A percentile compares a stretch with the other conserved stretches of the same genome.
Evolutionary conservation across 2,888 invertebrate genomes (phyloP).

Genomic region (Caenorhabditis sp.): DNA sequence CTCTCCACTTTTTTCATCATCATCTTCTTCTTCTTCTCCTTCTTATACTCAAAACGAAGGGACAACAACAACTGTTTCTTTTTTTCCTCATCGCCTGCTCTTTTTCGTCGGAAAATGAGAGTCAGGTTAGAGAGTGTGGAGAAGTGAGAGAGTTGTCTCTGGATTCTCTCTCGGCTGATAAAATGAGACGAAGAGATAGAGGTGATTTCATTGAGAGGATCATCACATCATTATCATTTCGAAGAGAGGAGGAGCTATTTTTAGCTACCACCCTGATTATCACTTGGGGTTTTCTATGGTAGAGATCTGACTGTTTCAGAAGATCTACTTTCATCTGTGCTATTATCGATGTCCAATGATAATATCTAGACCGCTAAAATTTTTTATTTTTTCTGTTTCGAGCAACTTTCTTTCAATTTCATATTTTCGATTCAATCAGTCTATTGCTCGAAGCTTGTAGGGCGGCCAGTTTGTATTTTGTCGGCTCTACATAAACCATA

Average conservation of each 20-base stretch:
- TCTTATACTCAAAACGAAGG: not conserved
- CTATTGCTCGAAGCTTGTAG: no score
- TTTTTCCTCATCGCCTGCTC: no score
- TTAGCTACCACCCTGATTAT: conserved; percentile 16
- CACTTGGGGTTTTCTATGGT: not conserved
- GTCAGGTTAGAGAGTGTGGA: not conserved
- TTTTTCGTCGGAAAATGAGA: no score
- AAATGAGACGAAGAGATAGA: not conserved
- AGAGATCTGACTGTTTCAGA: no score
- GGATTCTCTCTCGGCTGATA: conserved; percentile 1
- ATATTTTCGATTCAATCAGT: no score
- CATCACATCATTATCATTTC: conserved; percentile 18
- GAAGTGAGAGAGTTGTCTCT: conserved; percentile 12
- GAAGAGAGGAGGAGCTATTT: not conserved
- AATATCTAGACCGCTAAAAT: no score
- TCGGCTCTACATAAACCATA: no score
- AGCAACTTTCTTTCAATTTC: no score
- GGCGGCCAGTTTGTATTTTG: no score
- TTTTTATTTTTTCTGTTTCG: no score
- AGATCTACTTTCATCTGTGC: no score
- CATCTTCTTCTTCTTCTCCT: conserved; percentile 24
- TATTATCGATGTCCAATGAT: no score
- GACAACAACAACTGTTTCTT: conserved; percentile 58
- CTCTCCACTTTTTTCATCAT: conserved; percentile 16
- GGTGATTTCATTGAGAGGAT: conserved; percentile 2